These are phyloP conservation scores for Gasterosteus nipponicus DNA, from an alignment of 2,113 vertebrate species.

Conservation along the genomic window DNA sequence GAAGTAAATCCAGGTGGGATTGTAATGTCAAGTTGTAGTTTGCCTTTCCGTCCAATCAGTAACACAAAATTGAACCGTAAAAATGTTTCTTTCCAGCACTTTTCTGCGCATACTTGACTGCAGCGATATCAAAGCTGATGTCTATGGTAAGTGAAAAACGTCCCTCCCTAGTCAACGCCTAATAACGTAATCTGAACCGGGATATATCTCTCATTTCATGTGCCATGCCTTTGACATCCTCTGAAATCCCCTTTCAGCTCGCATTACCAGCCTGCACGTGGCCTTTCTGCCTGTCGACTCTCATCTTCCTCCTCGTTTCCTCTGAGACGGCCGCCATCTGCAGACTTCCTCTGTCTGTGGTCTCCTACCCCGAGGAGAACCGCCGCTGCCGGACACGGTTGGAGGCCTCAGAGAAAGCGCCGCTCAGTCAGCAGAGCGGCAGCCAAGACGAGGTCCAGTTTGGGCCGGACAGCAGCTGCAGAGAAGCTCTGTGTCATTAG, in stretches of 20 bases:
- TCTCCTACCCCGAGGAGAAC: conserved; percentile 86
- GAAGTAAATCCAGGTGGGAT: background rate
- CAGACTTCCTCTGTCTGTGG: conserved; percentile 82
- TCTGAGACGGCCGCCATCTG: conserved; percentile 80
- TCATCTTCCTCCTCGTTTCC: conserved; percentile 86
- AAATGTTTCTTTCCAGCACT: conserved; percentile 70
- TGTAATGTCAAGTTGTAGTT: conserved; percentile 1
- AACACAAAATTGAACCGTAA: background rate
- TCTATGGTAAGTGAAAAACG: conserved; percentile 78
- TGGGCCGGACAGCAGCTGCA: background rate
- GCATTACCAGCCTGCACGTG: conserved; percentile 85
- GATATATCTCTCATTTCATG: conserved; percentile 28
- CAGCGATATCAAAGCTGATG: conserved; percentile 76
- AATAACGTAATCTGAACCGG: conserved; percentile 9
- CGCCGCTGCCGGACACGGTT: conserved; percentile 70
- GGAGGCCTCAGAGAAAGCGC: conserved; percentile 22
- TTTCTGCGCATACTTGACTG: conserved; percentile 82
- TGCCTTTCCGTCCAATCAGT: background rate
- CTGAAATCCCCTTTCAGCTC: conserved; percentile 73
- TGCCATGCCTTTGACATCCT: conserved; percentile 42
- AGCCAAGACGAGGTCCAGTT: conserved; percentile 23
- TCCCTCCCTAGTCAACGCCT: background rate
- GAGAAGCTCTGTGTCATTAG: conserved; percentile 3
- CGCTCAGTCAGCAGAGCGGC: conserved; percentile 32
- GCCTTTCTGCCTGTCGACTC: conserved; percentile 87